Conservation (phyloP, 1,140 invertebrate genomes). For the Trichogramma pretiosum region DNA sequence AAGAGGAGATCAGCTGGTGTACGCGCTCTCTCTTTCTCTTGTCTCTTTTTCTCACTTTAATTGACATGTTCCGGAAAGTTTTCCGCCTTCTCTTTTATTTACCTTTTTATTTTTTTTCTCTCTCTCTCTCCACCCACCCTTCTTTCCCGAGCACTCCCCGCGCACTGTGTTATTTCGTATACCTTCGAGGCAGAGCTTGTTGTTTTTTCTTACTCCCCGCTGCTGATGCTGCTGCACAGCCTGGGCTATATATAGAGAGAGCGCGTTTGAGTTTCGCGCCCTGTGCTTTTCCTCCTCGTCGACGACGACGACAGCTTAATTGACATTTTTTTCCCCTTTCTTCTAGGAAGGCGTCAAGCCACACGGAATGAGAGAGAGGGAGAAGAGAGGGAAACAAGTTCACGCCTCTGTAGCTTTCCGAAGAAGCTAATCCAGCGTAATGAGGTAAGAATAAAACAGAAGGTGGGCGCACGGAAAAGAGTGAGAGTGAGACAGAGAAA, state of each 20-base stretch:
- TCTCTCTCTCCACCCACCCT: background rate
- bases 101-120: slow-evolving; percentile 13
- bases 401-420: slow-evolving; percentile 26
- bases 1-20: slow-evolving; percentile 1
- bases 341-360: background rate
- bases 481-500: background rate
- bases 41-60: slow-evolving; percentile 23
- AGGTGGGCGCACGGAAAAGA: slow-evolving; percentile 8
- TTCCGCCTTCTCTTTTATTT: slow-evolving; percentile 17
- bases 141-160: background rate
- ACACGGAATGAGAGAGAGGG: background rate
- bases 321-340: slow-evolving; percentile 23
- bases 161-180: slow-evolving; percentile 11
- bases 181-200: too few relatives aligned
- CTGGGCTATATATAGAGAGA: too few relatives aligned
- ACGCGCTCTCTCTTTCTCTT: slow-evolving; percentile 1
- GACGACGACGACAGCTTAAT: slow-evolving; percentile 26
- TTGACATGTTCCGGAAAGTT: slow-evolving; percentile 28
- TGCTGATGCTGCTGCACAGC: too few relatives aligned
- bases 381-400: slow-evolving; percentile 21
- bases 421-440: slow-evolving; percentile 41
- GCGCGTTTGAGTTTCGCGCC: slow-evolving; percentile 20
- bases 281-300: too few relatives aligned
- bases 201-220: too few relatives aligned
- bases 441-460: slow-evolving; percentile 43